These are phyloP conservation scores for Epinotia brunnichana DNA, from an alignment of 2,888 invertebrate genomes.

Conservation along the genomic window DNA sequence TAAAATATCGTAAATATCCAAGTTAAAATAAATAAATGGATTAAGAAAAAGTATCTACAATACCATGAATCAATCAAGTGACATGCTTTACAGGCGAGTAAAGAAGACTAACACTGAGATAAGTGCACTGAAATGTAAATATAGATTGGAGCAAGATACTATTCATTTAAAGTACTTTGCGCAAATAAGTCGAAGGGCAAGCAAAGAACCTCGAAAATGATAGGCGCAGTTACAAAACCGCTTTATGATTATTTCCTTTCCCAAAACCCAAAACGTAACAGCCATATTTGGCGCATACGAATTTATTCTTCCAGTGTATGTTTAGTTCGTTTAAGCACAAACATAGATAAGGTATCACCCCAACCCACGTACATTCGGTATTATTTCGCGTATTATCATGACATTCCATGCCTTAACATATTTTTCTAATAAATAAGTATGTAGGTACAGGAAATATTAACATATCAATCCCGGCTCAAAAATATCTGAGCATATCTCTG, in stretches of 20 bases:
- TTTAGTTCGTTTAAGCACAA: conserved; percentile 20
- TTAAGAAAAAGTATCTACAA: background rate
- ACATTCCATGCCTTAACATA: background rate
- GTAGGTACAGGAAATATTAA: no score
- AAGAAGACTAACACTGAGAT: conserved; percentile 1
- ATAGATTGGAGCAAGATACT: background rate
- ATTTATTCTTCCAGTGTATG: background rate
- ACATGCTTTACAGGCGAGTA: conserved; percentile 13
- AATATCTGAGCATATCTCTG: no score
- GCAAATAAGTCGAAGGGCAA: conserved; percentile 19
- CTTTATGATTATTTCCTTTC: background rate
- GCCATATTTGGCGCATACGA: background rate
- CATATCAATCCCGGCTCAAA: no score
- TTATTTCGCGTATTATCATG: conserved; percentile 3
- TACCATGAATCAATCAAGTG: background rate
- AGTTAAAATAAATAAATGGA: background rate
- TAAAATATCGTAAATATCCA: background rate
- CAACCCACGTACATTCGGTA: conserved; percentile 16
- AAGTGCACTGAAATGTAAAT: conserved; percentile 20
- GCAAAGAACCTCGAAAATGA: conserved; percentile 19
- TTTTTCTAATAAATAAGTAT: background rate
- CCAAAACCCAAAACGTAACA: background rate
- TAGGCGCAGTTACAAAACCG: conserved; percentile 9
- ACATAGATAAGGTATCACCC: conserved; percentile 32
- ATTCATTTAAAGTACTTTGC: conserved; percentile 9